A percentile compares a stretch with the other conserved stretches of the same genome.
Conservation (phyloP, 2,888 invertebrate genomes). For the Adineta ricciae region DNA sequence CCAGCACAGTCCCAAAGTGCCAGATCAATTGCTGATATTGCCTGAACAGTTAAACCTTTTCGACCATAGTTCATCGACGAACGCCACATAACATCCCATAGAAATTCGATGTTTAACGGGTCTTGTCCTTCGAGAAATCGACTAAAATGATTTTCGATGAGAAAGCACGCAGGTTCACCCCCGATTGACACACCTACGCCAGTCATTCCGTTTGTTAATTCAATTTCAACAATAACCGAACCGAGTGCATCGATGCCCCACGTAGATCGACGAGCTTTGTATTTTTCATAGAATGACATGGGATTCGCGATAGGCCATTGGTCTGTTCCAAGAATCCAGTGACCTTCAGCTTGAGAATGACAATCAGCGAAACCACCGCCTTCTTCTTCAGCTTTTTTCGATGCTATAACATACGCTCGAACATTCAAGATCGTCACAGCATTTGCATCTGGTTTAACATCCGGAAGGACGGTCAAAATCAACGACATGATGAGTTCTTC, state of each 20-base stretch:
- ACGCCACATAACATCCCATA: conserved; percentile 45
- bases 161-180: conserved; percentile 43
- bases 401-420: not conserved
- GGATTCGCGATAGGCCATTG: conserved; percentile 42
- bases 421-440: not conserved
- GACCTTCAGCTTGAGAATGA: not conserved
- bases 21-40: conserved; percentile 44
- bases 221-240: conserved; percentile 43
- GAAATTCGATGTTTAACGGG: conserved; percentile 42
- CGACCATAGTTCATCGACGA: conserved; percentile 45
- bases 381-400: not conserved
- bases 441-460: not conserved
- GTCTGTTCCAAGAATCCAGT: not conserved
- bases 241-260: conserved; percentile 47
- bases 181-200: conserved; percentile 45
- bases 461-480: not conserved
- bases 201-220: conserved; percentile 42
- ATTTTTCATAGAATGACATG: conserved; percentile 42
- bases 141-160: conserved; percentile 44
- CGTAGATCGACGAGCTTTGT: conserved; percentile 41
- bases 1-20: conserved; percentile 46
- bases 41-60: conserved; percentile 44
- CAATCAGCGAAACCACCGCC: not conserved
- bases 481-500: too few species aligned
- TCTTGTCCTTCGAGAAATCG: conserved; percentile 45